Evolutionary conservation across 2,797 vertebrate genomes (phyloP).

Genomic region (Pangasius djambal): DNA sequence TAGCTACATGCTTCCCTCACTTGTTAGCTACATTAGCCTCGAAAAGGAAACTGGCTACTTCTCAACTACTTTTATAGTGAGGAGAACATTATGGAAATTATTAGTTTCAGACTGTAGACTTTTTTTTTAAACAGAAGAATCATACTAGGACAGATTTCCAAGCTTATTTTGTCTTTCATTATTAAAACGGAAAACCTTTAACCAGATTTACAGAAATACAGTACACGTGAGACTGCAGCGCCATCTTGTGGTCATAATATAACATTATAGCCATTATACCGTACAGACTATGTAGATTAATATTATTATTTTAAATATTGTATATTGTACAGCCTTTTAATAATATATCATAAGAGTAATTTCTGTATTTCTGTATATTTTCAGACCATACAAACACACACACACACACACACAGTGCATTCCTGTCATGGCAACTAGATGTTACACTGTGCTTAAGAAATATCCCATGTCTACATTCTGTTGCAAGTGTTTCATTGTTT

Average conservation of each 20-base stretch:
- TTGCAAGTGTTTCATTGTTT: background rate
- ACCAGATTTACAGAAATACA: background rate
- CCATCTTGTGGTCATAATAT: constrained; percentile 7
- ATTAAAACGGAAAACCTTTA: background rate
- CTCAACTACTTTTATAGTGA: background rate
- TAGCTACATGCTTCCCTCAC: background rate
- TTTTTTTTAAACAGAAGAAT: background rate
- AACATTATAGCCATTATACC: background rate
- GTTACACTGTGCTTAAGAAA: background rate
- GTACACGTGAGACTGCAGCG: background rate
- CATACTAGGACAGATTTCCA: background rate
- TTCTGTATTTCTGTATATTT: background rate
- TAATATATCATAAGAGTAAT: background rate
- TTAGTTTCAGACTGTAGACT: background rate
- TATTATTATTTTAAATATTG: background rate
- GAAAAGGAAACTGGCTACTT: background rate
- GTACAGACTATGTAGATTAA: background rate
- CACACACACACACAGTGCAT: background rate
- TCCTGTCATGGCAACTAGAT: background rate
- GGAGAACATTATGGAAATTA: background rate
- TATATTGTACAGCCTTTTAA: background rate
- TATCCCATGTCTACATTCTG: background rate
- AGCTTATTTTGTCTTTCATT: background rate
- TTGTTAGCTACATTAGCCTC: background rate
- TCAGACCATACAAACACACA: background rate